Percentiles rank a stretch among this genome's conserved stretches.
These are phyloP conservation scores for Ailuropoda melanoleuca DNA, from an alignment of 2,113 vertebrate species.

Conservation along the genomic window DNA sequence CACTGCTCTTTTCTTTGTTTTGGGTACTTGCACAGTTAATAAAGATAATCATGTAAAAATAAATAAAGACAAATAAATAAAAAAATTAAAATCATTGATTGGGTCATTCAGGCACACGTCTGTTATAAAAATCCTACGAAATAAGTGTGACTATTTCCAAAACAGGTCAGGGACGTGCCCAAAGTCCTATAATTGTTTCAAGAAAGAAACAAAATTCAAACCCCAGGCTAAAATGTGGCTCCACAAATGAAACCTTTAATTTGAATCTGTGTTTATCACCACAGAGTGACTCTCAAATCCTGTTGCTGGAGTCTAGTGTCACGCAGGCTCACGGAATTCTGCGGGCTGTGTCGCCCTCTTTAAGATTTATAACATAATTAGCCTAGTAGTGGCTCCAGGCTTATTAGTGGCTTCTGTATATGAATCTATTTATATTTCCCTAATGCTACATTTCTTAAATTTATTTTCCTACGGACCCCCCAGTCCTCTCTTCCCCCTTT, in stretches of 20 bases:
- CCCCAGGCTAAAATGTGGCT: not conserved
- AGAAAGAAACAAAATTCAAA: not conserved
- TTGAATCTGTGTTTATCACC: not conserved
- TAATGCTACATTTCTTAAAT: not conserved
- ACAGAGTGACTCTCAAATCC: not conserved
- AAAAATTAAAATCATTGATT: not conserved
- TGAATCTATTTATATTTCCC: not conserved
- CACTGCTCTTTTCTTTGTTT: not conserved
- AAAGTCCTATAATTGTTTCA: not conserved
- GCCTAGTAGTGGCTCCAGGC: not conserved
- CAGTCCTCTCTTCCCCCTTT: fast-evolving
- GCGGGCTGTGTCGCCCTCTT: not conserved
- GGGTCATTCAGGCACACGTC: not conserved
- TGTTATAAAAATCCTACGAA: not conserved
- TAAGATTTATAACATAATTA: not conserved
- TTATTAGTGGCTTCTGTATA: not conserved
- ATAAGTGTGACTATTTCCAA: not conserved
- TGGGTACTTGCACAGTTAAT: not conserved
- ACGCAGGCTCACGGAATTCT: not conserved
- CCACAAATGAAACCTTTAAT: not conserved
- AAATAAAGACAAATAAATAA: not conserved
- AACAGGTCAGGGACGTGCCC: not conserved
- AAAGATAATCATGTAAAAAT: not conserved
- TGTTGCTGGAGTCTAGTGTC: not conserved
- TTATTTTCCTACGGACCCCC: not conserved